Evolutionary conservation across 2,888 invertebrate genomes (phyloP).

Genomic region (Meghimatium bilineatum): DNA sequence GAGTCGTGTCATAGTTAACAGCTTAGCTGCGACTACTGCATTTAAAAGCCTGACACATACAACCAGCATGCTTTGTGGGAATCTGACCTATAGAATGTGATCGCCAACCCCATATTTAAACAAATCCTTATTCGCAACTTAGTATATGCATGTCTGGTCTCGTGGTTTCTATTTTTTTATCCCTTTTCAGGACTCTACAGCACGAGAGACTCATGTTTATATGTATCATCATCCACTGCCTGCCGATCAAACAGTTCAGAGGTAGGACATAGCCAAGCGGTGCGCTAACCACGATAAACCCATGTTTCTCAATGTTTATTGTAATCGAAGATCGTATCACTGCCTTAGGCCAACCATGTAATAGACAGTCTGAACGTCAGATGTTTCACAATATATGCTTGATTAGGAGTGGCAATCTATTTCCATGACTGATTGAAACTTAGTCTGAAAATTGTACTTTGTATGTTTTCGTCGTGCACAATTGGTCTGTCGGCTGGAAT

Average conservation of each 20-base stretch:
- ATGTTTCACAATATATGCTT: slow-evolving; percentile 33
- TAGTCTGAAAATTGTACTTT: slow-evolving; percentile 12
- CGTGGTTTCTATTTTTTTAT: too few relatives aligned
- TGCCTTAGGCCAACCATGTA: slow-evolving; percentile 8
- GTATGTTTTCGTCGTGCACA: not conserved
- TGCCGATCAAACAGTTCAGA: not conserved
- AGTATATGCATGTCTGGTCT: too few relatives aligned
- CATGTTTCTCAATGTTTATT: slow-evolving; percentile 27
- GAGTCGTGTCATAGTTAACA: too few relatives aligned
- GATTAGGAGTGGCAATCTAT: slow-evolving; percentile 29
- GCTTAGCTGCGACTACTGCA: too few relatives aligned
- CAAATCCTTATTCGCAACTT: too few relatives aligned
- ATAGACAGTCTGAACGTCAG: slow-evolving; percentile 25
- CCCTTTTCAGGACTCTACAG: too few relatives aligned
- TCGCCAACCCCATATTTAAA: too few relatives aligned
- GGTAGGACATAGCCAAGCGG: not conserved
- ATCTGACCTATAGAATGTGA: too few relatives aligned
- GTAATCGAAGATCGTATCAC: slow-evolving; percentile 29
- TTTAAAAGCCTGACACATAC: too few relatives aligned
- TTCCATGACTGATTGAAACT: slow-evolving; percentile 29
- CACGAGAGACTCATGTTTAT: too few relatives aligned
- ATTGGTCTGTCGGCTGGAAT: not conserved
- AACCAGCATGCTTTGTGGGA: too few relatives aligned
- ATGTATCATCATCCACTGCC: not conserved
- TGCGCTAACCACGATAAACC: slow-evolving; percentile 13